Evolutionary conservation across 2,888 invertebrate genomes (phyloP), one percentile per base, ranked within the genome.

Genomic region (Torymus aiolomorphi): DNA sequence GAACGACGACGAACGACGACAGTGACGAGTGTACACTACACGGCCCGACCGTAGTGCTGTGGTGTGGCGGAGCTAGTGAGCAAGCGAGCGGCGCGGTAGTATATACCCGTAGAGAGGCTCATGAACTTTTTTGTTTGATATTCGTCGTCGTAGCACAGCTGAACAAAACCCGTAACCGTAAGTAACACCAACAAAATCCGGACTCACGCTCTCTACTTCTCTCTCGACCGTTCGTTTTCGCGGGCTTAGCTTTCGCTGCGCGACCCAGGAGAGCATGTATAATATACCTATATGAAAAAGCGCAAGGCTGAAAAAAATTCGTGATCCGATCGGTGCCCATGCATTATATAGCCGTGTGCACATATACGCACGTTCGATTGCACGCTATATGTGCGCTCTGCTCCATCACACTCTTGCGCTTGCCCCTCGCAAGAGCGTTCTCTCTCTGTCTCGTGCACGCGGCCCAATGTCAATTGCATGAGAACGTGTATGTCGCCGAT

Each of bases 61-160:
- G 5, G 52, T 42, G 20, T 24, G 14, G 54, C 42, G 20, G 10
- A 51, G 20, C 20, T 20, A 20, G 54, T 10, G 20, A 49, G 31
- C 59, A n/a, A 24, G 24, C 69, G 56, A 59, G 62, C 62, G 78
- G 52, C 61, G 61, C 57, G 78, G 52, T 54, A 56, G 42, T 67
- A 49, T 13, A 31, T 14, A 12, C 16, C 16, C 16, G 10, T 49
- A 49, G 16, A n/a, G 61, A 80, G 76, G 80, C 80, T 80, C 71
- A 80, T 80, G 79, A 79, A 59, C 75, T 70, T 69, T 74, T 66
- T 75, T 61, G 65, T 72, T 72, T 76, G 71, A 76, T 79, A 71
- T 57, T 75, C 10, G 57, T 73, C 62, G 62, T 20, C 57, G 18
- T 73, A 54, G 59, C 56, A 78, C 73, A 67, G 49, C 16, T 57